Evolutionary conservation across 2,888 invertebrate species (phyloP).

Genomic region (Scaptomyza tumidula): DNA sequence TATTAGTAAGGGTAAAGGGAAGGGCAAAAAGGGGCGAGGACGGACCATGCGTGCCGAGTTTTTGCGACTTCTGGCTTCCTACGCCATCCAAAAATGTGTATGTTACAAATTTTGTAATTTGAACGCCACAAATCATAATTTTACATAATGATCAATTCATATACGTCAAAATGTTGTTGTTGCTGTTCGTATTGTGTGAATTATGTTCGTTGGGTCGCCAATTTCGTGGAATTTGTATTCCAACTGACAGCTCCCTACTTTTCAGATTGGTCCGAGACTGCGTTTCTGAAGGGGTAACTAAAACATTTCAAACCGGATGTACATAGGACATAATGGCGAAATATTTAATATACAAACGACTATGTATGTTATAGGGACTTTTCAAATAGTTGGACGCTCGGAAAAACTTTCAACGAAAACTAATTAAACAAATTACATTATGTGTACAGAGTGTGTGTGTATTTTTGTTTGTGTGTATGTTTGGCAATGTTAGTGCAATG

Average conservation of each 20-base stretch:
- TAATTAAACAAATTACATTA: slow-evolving; percentile 74
- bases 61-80: slow-evolving; percentile 42
- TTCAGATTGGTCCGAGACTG: slow-evolving; percentile 14
- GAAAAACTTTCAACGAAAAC: slow-evolving; percentile 61
- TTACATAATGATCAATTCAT: slow-evolving; percentile 81
- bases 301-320: slow-evolving; percentile 47
- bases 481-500: slow-evolving; percentile 37
- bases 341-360: slow-evolving; percentile 6
- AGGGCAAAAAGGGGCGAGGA: slow-evolving; percentile 7
- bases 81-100: slow-evolving; percentile 38
- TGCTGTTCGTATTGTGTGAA: slow-evolving; percentile 41
- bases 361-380: background rate
- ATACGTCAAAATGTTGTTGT: slow-evolving; percentile 69
- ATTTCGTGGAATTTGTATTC: slow-evolving; percentile 49
- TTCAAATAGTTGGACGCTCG: slow-evolving; percentile 8
- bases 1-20: background rate
- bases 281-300: slow-evolving; percentile 24
- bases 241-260: slow-evolving; percentile 34
- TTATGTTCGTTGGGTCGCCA: slow-evolving; percentile 55
- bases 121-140: slow-evolving; percentile 80
- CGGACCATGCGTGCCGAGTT: slow-evolving; percentile 37
- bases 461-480: background rate
- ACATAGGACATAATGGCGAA: slow-evolving; percentile 28
- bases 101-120: slow-evolving; percentile 77
- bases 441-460: slow-evolving; percentile 24